phyloP scores from a whole-genome alignment of 2,113 vertebrate species.

The Tragelaphus buxtoni region DNA sequence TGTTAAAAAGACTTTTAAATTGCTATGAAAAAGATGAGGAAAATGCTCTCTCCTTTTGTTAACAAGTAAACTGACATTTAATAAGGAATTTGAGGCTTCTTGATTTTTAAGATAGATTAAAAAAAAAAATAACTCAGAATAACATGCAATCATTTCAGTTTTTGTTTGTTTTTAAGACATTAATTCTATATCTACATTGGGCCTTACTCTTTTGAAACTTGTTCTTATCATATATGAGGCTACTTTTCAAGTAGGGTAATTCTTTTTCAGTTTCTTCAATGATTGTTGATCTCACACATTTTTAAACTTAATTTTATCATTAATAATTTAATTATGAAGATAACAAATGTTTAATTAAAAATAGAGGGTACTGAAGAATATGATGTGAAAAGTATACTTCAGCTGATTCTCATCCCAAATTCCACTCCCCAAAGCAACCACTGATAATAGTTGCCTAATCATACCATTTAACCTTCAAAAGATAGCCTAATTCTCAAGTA shows the following conservation, averaged over 20 bases:
- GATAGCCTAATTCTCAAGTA: background rate
- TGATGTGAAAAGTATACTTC: background rate
- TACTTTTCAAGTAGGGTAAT: background rate
- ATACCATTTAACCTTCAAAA: background rate
- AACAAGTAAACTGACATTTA: background rate
- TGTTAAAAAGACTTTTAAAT: background rate
- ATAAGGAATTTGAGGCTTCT: background rate
- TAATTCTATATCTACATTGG: background rate
- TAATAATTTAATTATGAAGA: background rate
- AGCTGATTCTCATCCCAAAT: background rate
- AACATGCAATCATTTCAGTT: background rate
- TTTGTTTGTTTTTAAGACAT: background rate
- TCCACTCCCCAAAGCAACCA: background rate
- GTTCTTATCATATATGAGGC: background rate
- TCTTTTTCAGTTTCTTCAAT: background rate
- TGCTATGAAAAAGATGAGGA: background rate
- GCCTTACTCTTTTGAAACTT: slow-evolving; percentile 8
- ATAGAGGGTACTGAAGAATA: background rate
- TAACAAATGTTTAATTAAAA: background rate
- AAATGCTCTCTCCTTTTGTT: background rate
- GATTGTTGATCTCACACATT: background rate
- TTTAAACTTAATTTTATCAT: slow-evolving; percentile 4
- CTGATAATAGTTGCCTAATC: background rate
- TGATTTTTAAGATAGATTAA: background rate
- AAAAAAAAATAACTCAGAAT: background rate